These are phyloP conservation scores for Pseudopleuronectes americanus DNA, from an alignment of 2,797 vertebrate species.

Conservation along the genomic window DNA sequence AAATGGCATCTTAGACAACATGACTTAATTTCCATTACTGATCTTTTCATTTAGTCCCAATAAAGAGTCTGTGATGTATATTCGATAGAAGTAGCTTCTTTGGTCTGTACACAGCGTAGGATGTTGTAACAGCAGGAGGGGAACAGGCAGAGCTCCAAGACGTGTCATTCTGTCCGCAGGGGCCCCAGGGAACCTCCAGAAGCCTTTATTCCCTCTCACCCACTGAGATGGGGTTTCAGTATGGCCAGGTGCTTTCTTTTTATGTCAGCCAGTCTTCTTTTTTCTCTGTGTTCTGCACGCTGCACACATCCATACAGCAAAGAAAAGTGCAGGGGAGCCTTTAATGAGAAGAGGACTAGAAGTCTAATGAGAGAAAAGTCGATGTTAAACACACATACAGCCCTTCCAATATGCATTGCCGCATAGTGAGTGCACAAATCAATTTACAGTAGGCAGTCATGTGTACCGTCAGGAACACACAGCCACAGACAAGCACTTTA, in stretches of 20 bases:
- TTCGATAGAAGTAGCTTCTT: conserved; percentile 20
- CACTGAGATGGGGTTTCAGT: conserved; percentile 75
- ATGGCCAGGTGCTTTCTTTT: conserved; percentile 69
- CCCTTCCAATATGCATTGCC: neutral
- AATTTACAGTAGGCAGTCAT: conserved; percentile 19
- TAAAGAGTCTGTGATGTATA: conserved; percentile 42
- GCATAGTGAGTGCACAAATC: conserved; percentile 8
- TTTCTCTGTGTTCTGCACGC: conserved; percentile 41
- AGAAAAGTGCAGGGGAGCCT: neutral
- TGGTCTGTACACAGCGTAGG: conserved; percentile 27
- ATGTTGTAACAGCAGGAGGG: conserved; percentile 57
- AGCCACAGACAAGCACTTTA: conserved; percentile 35
- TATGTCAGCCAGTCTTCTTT: conserved; percentile 21
- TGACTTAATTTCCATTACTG: conserved; percentile 56
- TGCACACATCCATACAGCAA: conserved; percentile 35
- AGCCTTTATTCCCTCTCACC: conserved; percentile 69
- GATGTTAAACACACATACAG: conserved; percentile 4
- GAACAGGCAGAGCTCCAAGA: conserved; percentile 59
- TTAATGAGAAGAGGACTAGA: conserved; percentile 5
- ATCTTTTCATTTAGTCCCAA: conserved; percentile 50
- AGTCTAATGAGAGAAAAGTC: conserved; percentile 18
- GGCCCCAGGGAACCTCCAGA: conserved; percentile 63
- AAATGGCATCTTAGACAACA: conserved; percentile 55
- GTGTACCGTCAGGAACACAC: conserved; percentile 6
- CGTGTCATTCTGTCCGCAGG: conserved; percentile 63